Evolutionary conservation across 2,113 vertebrate species (phyloP).

Genomic region (Aptenodytes patagonicus): DNA sequence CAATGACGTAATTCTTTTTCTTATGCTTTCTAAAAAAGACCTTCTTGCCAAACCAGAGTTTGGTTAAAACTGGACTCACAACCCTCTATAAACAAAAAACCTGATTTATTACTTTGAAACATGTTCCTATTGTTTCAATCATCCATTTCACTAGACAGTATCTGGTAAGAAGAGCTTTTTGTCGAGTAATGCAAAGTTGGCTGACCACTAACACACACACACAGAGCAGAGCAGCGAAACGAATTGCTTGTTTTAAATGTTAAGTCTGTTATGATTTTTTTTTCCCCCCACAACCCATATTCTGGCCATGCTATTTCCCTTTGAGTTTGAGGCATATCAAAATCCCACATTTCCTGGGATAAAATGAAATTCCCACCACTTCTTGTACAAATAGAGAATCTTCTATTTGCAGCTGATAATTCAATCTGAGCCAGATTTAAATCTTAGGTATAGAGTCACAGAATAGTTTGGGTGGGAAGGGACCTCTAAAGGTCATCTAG

Average conservation of each 20-base stretch:
- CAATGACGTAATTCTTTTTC: neutral
- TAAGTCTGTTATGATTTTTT: neutral
- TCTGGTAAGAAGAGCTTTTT: neutral
- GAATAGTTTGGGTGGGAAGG: no score
- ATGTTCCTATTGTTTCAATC: neutral
- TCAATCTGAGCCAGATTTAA: neutral
- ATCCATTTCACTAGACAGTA: neutral
- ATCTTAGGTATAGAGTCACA: no score
- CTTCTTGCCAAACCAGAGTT: neutral
- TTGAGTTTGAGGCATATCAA: neutral
- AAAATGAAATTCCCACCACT: neutral
- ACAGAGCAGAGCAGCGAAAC: neutral
- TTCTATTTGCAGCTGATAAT: neutral
- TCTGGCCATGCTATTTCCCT: neutral
- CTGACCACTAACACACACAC: neutral
- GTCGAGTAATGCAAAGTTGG: neutral
- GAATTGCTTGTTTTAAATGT: neutral
- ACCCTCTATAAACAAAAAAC: neutral
- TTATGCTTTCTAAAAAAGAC: conserved; percentile 5
- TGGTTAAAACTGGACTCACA: neutral
- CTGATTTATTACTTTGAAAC: neutral
- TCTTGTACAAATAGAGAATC: neutral
- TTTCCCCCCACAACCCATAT: neutral
- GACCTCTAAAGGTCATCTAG: no score
- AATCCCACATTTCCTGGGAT: neutral